Conservation (phyloP, 2,888 invertebrate genomes). For the Seira ritae region DNA sequence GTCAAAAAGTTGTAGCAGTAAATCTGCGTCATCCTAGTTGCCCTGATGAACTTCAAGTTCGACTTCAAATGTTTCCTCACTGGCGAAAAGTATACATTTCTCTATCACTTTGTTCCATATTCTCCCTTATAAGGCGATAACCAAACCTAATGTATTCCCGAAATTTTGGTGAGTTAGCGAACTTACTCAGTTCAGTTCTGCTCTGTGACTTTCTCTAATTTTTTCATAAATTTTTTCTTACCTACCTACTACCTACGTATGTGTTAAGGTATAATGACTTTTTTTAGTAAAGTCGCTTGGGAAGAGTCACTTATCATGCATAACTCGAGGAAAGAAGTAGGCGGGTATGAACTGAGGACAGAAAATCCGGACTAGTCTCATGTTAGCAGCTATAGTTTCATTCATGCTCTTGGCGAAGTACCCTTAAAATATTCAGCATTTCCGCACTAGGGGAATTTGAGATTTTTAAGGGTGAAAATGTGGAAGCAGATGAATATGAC, state of each 20-base stretch:
- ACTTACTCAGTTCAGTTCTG: background rate
- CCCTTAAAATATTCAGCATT: conserved; percentile 24
- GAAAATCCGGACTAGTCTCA: background rate
- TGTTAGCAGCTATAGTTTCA: background rate
- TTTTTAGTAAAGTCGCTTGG: background rate
- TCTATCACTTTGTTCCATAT: background rate
- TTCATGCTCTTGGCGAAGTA: background rate
- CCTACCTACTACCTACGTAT: background rate
- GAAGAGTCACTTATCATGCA: background rate
- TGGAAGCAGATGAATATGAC: background rate
- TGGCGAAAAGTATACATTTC: background rate
- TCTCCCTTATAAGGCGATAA: conserved; percentile 24
- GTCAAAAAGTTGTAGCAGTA: conserved; percentile 11
- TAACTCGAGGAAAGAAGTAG: background rate
- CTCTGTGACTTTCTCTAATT: background rate
- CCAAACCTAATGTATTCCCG: background rate
- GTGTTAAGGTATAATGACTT: conserved; percentile 6
- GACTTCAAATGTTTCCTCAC: background rate
- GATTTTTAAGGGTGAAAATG: conserved; percentile 9
- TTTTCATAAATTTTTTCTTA: background rate
- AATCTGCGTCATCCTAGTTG: conserved; percentile 37
- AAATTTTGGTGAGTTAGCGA: background rate
- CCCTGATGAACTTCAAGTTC: background rate
- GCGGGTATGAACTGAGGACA: background rate
- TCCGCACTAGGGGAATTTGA: conserved; percentile 33